Evolutionary conservation across 2,888 invertebrate genomes (phyloP).

Genomic region (Athrips mouffetella): DNA sequence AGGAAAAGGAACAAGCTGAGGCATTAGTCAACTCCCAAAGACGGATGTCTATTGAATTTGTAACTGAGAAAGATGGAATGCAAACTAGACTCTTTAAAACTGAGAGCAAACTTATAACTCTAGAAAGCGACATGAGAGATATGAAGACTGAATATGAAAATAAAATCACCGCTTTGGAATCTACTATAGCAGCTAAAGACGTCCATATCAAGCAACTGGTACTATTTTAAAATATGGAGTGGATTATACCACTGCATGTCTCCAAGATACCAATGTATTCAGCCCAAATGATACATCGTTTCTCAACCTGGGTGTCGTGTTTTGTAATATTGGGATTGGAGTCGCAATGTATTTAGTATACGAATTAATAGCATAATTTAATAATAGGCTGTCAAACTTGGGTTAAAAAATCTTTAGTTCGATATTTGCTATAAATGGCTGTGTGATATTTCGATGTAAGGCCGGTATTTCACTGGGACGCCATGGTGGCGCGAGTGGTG

Average conservation of each 20-base stretch:
- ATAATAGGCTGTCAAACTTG: too few species aligned
- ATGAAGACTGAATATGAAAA: constrained; percentile 77
- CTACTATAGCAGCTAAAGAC: constrained; percentile 78
- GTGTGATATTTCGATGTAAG: too few species aligned
- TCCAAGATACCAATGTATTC: too few species aligned
- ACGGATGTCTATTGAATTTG: constrained; percentile 63
- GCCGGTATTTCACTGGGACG: too few species aligned
- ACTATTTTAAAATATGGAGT: constrained; percentile 33
- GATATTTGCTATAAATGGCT: too few species aligned
- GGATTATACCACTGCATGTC: constrained; percentile 31
- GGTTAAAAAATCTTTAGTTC: too few species aligned
- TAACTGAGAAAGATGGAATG: constrained; percentile 68
- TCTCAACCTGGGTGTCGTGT: too few species aligned
- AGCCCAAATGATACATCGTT: too few species aligned
- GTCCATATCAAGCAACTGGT: constrained; percentile 81
- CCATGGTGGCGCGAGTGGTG: too few species aligned
- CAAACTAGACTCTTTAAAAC: constrained; percentile 63
- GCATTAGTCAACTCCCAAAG: constrained; percentile 55
- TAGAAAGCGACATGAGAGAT: constrained; percentile 72
- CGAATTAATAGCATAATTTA: too few species aligned
- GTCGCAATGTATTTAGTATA: too few species aligned
- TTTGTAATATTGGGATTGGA: too few species aligned
- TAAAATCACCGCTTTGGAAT: constrained; percentile 80
- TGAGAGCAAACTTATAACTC: constrained; percentile 67
- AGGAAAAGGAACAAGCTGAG: constrained; percentile 69